Conservation (phyloP, 2,113 vertebrate genomes). For the Pygoscelis adeliae region DNA sequence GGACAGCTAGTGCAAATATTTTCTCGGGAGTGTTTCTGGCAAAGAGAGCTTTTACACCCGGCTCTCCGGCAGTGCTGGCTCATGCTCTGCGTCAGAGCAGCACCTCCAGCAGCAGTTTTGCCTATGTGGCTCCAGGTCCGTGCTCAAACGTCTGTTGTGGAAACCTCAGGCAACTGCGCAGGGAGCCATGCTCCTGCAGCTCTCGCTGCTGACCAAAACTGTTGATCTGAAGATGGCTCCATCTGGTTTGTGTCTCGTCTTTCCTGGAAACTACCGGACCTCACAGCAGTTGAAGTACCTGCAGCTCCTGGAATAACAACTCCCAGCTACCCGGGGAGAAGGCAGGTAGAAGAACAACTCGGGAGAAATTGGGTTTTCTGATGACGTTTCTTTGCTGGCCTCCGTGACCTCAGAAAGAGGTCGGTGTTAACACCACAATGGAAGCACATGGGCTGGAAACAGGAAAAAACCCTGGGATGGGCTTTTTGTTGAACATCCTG, state of each 20-base stretch:
- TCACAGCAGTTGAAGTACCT: not conserved
- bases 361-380: not conserved
- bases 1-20: not conserved
- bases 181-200: not conserved
- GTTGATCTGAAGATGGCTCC: not conserved
- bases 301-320: not conserved
- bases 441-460: not conserved
- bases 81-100: not conserved
- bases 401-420: not conserved
- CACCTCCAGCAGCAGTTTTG: not conserved
- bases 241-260: not conserved
- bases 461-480: not conserved
- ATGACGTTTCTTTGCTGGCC: not conserved
- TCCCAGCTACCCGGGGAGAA: not conserved
- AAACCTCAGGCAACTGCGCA: fast-evolving
- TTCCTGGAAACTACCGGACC: not conserved
- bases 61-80: not conserved
- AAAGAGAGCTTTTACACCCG: not conserved
- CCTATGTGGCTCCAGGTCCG: fast-evolving
- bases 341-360: not conserved
- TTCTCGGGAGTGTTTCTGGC: not conserved
- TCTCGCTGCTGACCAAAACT: not conserved
- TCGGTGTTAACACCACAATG: fast-evolving
- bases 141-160: not conserved
- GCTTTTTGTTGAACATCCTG: not conserved